phyloP scores from a whole-genome alignment of 2,797 vertebrate genomes.

The Peromyscus aztecus region DNA sequence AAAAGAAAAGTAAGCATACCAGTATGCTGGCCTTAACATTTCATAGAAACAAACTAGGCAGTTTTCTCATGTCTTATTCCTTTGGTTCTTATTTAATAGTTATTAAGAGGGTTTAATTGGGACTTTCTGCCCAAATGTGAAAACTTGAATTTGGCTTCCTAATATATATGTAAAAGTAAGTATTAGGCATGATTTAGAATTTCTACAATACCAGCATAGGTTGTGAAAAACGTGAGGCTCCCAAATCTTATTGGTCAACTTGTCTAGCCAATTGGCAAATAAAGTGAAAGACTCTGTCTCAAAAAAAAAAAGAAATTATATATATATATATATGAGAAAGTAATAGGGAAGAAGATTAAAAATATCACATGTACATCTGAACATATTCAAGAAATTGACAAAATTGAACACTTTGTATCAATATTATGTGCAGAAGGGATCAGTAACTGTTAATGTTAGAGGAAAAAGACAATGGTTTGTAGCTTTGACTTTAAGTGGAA shows the following conservation, averaged over 20 bases:
- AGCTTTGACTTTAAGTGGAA: not conserved
- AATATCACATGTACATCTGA: not conserved
- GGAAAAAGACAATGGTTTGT: no score
- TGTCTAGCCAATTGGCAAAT: not conserved
- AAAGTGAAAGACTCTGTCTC: not conserved
- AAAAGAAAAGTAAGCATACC: conserved; percentile 39
- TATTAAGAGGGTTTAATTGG: not conserved
- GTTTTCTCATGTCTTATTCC: not conserved
- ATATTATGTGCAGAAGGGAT: not conserved
- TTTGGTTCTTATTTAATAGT: not conserved
- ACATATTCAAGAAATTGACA: not conserved
- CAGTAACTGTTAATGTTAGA: no score
- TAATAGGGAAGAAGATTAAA: not conserved
- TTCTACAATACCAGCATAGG: not conserved
- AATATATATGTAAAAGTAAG: not conserved
- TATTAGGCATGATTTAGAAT: not conserved
- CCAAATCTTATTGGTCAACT: not conserved
- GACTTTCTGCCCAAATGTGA: not conserved
- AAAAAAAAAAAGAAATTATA: no score
- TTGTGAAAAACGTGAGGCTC: not conserved
- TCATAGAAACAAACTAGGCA: not conserved
- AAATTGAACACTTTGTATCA: not conserved
- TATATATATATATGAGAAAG: not conserved
- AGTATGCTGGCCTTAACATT: not conserved
- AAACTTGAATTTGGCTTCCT: not conserved